Conservation (phyloP, 2,888 invertebrate genomes). For the Drosophila phalerata region DNA sequence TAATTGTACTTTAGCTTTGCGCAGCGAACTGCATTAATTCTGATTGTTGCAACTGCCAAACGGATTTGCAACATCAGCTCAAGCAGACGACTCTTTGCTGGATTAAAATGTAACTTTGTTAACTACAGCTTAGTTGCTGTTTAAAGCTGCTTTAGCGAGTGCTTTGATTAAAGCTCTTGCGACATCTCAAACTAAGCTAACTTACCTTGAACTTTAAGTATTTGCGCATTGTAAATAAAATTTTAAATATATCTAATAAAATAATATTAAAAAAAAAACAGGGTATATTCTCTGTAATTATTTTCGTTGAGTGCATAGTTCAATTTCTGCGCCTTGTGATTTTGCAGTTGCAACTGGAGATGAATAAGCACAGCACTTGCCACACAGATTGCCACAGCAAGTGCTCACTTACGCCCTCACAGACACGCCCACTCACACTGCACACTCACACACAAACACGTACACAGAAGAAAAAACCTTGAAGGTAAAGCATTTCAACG, state of each 20-base stretch:
- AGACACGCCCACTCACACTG: constrained; percentile 30
- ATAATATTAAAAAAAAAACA: no score
- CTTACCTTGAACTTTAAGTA: background rate
- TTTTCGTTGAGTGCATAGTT: constrained; percentile 7
- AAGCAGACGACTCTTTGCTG: constrained; percentile 2
- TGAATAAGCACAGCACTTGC: constrained; percentile 45
- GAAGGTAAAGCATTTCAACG: constrained; percentile 65
- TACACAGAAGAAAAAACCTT: constrained; percentile 15
- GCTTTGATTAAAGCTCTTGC: background rate
- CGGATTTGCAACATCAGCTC: constrained; percentile 20
- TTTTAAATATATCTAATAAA: no score
- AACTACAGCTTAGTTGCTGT: constrained; percentile 3
- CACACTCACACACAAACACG: constrained; percentile 19
- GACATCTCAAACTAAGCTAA: no score
- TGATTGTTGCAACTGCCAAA: constrained; percentile 13
- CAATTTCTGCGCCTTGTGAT: constrained; percentile 2
- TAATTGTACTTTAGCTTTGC: constrained; percentile 71
- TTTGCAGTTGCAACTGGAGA: constrained; percentile 17
- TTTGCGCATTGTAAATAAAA: background rate
- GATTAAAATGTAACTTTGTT: background rate
- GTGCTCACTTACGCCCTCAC: constrained; percentile 42
- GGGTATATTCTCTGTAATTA: background rate
- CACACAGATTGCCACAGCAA: constrained; percentile 38
- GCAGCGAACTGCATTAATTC: constrained; percentile 47
- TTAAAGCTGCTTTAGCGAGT: constrained; percentile 1